phyloP scores from a whole-genome alignment of 2,888 invertebrate genomes.

The Rhagonycha lutea region DNA sequence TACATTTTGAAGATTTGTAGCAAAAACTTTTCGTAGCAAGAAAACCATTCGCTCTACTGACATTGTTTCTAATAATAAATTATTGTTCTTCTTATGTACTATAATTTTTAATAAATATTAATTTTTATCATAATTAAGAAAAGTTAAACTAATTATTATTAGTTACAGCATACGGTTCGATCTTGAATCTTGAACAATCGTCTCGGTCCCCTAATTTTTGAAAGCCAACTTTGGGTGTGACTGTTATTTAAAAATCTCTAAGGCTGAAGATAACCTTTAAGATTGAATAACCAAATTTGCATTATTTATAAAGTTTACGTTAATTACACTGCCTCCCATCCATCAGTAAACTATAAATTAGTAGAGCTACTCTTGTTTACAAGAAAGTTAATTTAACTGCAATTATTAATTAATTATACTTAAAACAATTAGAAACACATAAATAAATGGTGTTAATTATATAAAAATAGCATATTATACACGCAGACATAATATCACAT shows the following conservation, averaged over 20 bases:
- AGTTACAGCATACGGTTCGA: no score
- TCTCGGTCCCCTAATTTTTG: background rate
- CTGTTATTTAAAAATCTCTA: background rate
- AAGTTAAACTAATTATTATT: background rate
- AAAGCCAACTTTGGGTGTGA: background rate
- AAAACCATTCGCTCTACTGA: background rate
- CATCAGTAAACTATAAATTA: background rate
- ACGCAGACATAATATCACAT: background rate
- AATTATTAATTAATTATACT: background rate
- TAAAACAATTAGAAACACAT: background rate
- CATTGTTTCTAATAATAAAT: background rate
- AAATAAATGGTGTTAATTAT: background rate
- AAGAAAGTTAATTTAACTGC: background rate
- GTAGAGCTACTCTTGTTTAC: background rate
- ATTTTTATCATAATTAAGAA: background rate
- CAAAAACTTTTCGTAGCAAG: no score
- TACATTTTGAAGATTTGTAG: no score
- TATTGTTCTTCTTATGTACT: background rate
- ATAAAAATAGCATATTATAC: background rate
- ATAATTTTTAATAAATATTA: background rate
- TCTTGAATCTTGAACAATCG: background rate
- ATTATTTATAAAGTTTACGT: background rate
- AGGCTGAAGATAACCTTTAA: background rate
- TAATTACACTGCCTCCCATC: background rate
- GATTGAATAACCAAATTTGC: background rate